Conservation (phyloP, 2,888 invertebrate genomes). For the Exephanes ischioxanthus region DNA sequence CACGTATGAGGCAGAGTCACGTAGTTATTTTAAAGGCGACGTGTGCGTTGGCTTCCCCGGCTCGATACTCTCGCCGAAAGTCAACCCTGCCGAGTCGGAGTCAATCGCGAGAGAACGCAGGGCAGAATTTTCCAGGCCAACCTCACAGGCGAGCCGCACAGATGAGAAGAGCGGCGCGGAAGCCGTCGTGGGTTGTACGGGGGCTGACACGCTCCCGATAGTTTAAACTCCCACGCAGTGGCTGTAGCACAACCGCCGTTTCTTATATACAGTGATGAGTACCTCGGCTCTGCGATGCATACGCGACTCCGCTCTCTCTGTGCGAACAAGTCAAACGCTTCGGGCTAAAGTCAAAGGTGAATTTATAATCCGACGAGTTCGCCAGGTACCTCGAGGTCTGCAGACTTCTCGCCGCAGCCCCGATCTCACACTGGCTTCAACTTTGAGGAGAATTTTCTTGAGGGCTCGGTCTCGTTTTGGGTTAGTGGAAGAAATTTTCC, state of each 20-base stretch:
- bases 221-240: conserved; percentile 11
- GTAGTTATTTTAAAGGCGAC: conserved; percentile 36
- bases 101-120: conserved; percentile 9
- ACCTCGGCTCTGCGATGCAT: neutral
- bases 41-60: neutral
- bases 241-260: neutral
- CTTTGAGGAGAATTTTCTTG: conserved; percentile 23
- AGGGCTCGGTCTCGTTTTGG: neutral
- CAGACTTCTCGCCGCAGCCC: conserved; percentile 5
- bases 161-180: conserved; percentile 24
- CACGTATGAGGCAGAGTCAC: neutral
- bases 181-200: conserved; percentile 13
- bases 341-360: conserved; percentile 51
- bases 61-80: conserved; percentile 1
- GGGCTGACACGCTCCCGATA: neutral
- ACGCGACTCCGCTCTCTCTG: neutral
- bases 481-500: neutral
- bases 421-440: neutral
- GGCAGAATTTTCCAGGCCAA: conserved; percentile 44
- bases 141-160: neutral
- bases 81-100: conserved; percentile 12
- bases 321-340: conserved; percentile 48
- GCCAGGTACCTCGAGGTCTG: conserved; percentile 23
- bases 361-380: conserved; percentile 52
- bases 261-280: conserved; percentile 2